A percentile compares a stretch with the other conserved stretches of the same genome.
Evolutionary conservation across 2,113 vertebrate genomes (phyloP).

Genomic region (Platysternon megacephalum): DNA sequence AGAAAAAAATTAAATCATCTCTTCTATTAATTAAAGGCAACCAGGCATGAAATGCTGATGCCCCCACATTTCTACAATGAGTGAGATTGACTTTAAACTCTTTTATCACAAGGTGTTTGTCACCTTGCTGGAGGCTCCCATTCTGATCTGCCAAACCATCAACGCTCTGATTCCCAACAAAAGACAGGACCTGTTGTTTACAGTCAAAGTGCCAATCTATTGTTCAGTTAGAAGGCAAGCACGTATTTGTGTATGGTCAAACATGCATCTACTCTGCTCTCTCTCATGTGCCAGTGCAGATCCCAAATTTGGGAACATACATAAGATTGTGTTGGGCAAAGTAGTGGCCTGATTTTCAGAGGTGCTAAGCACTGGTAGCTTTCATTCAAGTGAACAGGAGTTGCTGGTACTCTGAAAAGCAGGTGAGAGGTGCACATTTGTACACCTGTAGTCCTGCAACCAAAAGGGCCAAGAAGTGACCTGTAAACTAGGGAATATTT

Average conservation of each 20-base stretch:
- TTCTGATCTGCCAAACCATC: not conserved
- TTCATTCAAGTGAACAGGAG: not conserved
- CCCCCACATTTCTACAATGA: not conserved
- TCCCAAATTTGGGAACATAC: not conserved
- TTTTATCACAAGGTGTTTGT: not conserved
- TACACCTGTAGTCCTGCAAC: not conserved
- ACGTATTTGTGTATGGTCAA: not conserved
- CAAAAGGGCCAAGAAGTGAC: not conserved
- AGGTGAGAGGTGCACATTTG: not conserved
- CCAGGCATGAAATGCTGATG: not conserved
- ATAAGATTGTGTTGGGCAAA: not conserved
- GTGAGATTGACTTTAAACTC: not conserved
- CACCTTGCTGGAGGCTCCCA: not conserved
- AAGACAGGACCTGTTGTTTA: not conserved
- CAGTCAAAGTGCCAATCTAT: not conserved
- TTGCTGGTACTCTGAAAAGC: not conserved
- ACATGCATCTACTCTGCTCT: not conserved
- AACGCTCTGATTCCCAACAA: not conserved
- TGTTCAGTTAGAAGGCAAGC: not conserved
- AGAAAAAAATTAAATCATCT: not conserved
- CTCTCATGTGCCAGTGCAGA: not conserved
- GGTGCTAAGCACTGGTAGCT: not conserved
- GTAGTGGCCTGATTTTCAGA: not conserved
- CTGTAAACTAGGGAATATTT: not conserved
- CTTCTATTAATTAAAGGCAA: not conserved